Percentiles rank a stretch among this genome's conserved stretches.
phyloP scores from a whole-genome alignment of 2,888 invertebrate species.

The Allolobophora icterica region DNA sequence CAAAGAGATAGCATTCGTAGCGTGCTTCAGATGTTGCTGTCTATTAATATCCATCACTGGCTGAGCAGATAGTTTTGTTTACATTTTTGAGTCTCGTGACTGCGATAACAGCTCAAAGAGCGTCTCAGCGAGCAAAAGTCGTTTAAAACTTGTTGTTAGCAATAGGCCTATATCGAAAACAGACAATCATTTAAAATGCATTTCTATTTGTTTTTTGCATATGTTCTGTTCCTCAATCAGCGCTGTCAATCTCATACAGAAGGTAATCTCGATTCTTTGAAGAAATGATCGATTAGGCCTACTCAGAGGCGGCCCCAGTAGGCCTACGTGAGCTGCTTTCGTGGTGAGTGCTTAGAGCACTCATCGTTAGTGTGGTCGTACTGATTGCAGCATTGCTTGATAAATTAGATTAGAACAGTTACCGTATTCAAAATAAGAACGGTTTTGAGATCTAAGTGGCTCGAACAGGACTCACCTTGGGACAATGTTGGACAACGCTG shows the following conservation, averaged over 20 bases:
- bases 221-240: neutral
- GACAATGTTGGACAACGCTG: no score
- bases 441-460: neutral
- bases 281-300: no score
- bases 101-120: neutral
- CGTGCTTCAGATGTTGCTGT: no score
- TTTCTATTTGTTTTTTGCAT: neutral
- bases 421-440: neutral
- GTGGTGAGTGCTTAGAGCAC: neutral
- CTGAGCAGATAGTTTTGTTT: no score
- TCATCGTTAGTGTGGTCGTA: neutral
- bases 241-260: neutral
- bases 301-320: no score
- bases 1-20: no score
- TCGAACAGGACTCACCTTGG: no score
- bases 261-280: neutral
- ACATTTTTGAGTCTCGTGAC: neutral
- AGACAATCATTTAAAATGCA: neutral
- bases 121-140: neutral
- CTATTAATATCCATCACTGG: no score
- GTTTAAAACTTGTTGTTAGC: neutral
- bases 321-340: no score
- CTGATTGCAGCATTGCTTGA: neutral
- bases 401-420: neutral
- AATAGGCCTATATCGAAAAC: no score